Percentiles rank a stretch among this genome's conserved stretches.
Evolutionary conservation across 1,140 invertebrate species (phyloP).

Genomic region (Xylocopa sonorina): DNA sequence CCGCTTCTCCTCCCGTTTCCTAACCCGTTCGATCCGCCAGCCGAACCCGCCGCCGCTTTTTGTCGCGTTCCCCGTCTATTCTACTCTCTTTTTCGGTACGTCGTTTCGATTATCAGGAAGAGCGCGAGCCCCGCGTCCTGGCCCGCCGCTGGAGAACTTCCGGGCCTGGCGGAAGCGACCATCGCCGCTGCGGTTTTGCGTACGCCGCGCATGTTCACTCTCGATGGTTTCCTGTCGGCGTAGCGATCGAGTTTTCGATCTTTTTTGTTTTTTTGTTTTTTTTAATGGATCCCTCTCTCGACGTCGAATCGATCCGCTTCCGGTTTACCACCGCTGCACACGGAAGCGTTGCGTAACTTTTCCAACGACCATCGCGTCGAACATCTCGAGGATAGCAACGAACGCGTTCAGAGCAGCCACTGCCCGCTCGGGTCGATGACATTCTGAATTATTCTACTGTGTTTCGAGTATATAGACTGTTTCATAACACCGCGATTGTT

Average conservation of each 20-base stretch:
- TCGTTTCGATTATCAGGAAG: slow-evolving; percentile 25
- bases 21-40: slow-evolving; percentile 19
- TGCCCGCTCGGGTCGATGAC: background rate
- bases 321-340: slow-evolving; percentile 13
- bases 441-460: background rate
- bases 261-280: too few species aligned
- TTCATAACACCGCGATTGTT: background rate
- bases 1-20: slow-evolving; percentile 18
- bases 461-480: background rate
- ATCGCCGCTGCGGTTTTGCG: slow-evolving; percentile 39
- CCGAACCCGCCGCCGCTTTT: slow-evolving; percentile 5
- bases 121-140: too few species aligned
- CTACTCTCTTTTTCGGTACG: slow-evolving; percentile 14
- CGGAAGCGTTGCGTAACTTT: slow-evolving; percentile 43
- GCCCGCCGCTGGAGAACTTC: background rate
- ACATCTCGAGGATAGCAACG: background rate
- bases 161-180: slow-evolving; percentile 15
- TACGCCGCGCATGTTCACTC: slow-evolving; percentile 28
- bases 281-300: too few species aligned
- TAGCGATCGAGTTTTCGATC: slow-evolving; percentile 54
- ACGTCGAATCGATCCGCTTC: slow-evolving; percentile 16
- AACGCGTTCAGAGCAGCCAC: background rate
- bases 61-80: background rate
- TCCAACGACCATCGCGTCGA: slow-evolving; percentile 2
- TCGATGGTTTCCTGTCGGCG: slow-evolving; percentile 44